A percentile compares a stretch with the other conserved stretches of the same genome.
These are phyloP conservation scores for Scaptomyza montana DNA, from an alignment of 1,140 invertebrate species.

Conservation along the genomic window DNA sequence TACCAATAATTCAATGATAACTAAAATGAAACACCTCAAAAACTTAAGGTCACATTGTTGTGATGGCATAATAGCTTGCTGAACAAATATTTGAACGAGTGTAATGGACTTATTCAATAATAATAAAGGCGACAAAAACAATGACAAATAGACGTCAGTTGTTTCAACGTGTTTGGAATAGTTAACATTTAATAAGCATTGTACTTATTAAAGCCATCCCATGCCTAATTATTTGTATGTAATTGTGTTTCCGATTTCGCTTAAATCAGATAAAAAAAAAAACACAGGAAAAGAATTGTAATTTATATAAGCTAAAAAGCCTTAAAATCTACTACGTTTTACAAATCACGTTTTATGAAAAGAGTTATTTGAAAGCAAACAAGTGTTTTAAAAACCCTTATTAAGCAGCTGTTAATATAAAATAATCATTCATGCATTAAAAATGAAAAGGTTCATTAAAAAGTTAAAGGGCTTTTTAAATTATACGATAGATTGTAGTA, in stretches of 20 bases:
- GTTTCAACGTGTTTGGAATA: slow-evolving; percentile 48
- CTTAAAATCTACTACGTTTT: too few species aligned
- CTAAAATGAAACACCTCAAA: slow-evolving; percentile 12
- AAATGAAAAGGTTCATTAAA: too few species aligned
- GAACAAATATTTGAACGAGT: slow-evolving; percentile 61
- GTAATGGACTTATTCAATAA: slow-evolving; percentile 50
- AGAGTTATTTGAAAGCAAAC: too few species aligned
- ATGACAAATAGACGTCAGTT: slow-evolving; percentile 57
- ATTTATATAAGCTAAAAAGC: too few species aligned
- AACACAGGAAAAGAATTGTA: not conserved
- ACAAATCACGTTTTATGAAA: too few species aligned
- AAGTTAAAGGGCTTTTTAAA: not conserved
- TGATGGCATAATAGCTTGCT: slow-evolving; percentile 32
- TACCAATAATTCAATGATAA: slow-evolving; percentile 1
- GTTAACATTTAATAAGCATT: slow-evolving; percentile 16
- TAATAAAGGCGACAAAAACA: slow-evolving; percentile 5
- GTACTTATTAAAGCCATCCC: not conserved
- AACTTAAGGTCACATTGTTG: slow-evolving; percentile 39
- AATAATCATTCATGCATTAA: too few species aligned
- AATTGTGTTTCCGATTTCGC: slow-evolving; percentile 63
- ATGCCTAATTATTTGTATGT: slow-evolving; percentile 23
- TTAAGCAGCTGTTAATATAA: too few species aligned
- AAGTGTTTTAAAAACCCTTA: too few species aligned
- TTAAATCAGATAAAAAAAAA: slow-evolving; percentile 19
- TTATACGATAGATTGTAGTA: not conserved